phyloP scores from a whole-genome alignment of 1,140 invertebrate genomes.

The Drosophila prosaltans region DNA sequence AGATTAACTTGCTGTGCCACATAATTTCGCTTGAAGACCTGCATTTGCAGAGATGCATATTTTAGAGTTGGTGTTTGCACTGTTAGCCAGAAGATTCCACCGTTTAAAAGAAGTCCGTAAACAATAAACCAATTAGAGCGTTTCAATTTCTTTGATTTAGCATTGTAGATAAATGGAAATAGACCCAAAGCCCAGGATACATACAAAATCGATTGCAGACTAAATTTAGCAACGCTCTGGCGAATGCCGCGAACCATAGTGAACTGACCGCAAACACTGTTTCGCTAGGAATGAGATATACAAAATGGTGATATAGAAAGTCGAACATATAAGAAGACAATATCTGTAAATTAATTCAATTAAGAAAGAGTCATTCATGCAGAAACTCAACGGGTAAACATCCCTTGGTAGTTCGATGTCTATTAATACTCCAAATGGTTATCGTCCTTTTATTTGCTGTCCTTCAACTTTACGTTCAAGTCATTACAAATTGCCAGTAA shows the following conservation, averaged over 20 bases:
- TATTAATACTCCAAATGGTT: too few relatives aligned
- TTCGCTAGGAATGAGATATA: too few relatives aligned
- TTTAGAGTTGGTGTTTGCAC: too few relatives aligned
- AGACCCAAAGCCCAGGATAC: not conserved
- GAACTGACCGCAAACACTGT: not conserved
- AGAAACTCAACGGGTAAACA: too few relatives aligned
- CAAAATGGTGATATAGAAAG: too few relatives aligned
- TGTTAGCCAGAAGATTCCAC: not conserved
- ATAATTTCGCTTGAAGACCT: not conserved
- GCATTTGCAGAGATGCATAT: not conserved
- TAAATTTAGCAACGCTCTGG: not conserved
- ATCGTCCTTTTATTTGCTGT: too few relatives aligned
- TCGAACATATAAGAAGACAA: too few relatives aligned
- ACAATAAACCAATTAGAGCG: constrained; percentile 6
- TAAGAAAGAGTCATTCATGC: not conserved
- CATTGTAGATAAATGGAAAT: constrained; percentile 2
- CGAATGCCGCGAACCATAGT: not conserved
- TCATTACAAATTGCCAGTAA: not conserved
- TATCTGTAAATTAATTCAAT: too few relatives aligned
- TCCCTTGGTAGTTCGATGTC: too few relatives aligned
- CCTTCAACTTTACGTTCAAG: too few relatives aligned
- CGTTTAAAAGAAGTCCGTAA: constrained; percentile 4
- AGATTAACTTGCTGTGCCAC: not conserved
- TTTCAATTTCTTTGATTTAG: not conserved
- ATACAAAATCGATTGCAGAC: not conserved